Conservation (phyloP, 2,888 invertebrate genomes). For the Agrotis clavis region DNA sequence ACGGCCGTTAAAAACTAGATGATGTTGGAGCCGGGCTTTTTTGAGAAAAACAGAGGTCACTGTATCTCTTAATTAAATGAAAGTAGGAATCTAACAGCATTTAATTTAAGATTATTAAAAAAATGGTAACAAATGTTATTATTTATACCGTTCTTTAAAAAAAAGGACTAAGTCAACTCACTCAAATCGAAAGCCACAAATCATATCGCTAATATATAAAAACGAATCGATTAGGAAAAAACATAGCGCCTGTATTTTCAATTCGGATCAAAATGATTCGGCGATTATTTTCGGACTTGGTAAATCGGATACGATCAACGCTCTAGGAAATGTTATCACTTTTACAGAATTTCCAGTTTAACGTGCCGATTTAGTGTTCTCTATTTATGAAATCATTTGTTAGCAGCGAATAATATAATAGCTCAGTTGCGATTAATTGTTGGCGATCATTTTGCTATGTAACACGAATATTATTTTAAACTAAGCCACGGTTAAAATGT, state of each 20-base stretch:
- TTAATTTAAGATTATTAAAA: no score
- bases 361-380: neutral
- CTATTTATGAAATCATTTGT: neutral
- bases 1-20: no score
- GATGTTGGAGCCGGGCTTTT: no score
- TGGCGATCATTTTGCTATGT: neutral
- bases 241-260: conserved; percentile 18
- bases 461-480: neutral
- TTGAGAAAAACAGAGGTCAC: no score
- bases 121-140: neutral
- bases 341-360: conserved; percentile 25
- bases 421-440: neutral
- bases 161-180: neutral
- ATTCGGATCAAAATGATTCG: conserved; percentile 31
- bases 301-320: conserved; percentile 20
- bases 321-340: conserved; percentile 38
- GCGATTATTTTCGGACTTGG: conserved; percentile 31
- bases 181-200: conserved; percentile 10
- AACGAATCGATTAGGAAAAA: conserved; percentile 33
- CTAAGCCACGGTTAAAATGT: neutral
- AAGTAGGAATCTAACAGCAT: neutral
- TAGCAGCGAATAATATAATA: neutral
- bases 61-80: neutral
- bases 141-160: no score
- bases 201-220: conserved; percentile 19